Percentiles rank a stretch among this genome's conserved stretches.
Evolutionary conservation across 2,113 vertebrate species (phyloP).

Genomic region (Oncorhynchus gorbuscha): DNA sequence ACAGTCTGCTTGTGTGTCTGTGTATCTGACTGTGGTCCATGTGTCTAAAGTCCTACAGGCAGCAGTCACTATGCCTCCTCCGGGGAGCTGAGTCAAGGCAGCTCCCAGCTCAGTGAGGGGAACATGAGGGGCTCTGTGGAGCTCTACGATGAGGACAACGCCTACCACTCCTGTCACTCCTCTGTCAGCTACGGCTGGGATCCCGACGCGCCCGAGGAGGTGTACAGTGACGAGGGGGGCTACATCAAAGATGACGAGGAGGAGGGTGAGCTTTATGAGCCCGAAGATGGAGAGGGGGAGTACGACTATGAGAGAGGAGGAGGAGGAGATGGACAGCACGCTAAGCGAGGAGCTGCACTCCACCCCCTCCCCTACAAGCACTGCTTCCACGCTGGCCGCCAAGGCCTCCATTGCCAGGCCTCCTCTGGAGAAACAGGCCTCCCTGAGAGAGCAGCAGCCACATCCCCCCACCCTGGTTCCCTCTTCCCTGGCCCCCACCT

Average conservation of each 20-base stretch:
- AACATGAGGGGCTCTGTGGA: slow-evolving; percentile 85
- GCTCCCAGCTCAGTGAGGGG: slow-evolving; percentile 93
- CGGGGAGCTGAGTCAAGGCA: slow-evolving; percentile 90
- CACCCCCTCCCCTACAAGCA: slow-evolving; percentile 57
- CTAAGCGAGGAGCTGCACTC: slow-evolving; percentile 66
- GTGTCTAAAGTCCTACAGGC: slow-evolving; percentile 83
- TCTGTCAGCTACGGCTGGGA: slow-evolving; percentile 95
- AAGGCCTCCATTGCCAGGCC: slow-evolving; percentile 60
- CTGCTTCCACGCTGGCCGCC: slow-evolving; percentile 49
- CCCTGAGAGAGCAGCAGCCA: slow-evolving; percentile 66
- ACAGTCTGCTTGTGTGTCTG: neutral
- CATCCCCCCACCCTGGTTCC: slow-evolving; percentile 43
- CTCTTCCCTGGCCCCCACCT: slow-evolving; percentile 8
- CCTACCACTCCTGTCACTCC: slow-evolving; percentile 98
- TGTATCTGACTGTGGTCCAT: neutral
- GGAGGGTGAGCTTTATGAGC: slow-evolving; percentile 57
- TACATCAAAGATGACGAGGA: slow-evolving; percentile 81
- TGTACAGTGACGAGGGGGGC: slow-evolving; percentile 83
- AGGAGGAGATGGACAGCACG: slow-evolving; percentile 48
- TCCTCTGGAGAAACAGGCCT: slow-evolving; percentile 77
- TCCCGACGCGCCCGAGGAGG: slow-evolving; percentile 79
- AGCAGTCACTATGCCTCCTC: slow-evolving; percentile 92
- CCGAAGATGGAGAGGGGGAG: slow-evolving; percentile 55
- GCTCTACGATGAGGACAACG: slow-evolving; percentile 90
- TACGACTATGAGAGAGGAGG: slow-evolving; percentile 69